Base-by-base conservation (phyloP, 1,140 invertebrate species). In the Marisa cornuarietis region DNA sequence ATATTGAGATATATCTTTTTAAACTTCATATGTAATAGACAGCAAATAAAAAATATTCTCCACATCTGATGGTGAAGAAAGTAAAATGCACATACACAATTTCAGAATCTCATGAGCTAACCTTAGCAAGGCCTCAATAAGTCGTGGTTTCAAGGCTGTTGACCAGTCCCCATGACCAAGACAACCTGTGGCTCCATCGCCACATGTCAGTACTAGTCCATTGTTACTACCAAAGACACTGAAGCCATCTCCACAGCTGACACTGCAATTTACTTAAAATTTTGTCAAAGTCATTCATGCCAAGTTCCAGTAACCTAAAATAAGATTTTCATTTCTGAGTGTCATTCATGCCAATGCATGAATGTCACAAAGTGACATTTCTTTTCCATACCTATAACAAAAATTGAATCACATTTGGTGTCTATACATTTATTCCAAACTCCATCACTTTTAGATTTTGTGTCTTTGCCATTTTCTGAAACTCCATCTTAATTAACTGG, bases 131-230 rank as follows among this genome's bases (percentile, higher is more conserved):
- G 89, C 88, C 90, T 93, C 93, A 76, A 96, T 93, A 9, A 95
- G 85, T 86, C 93, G 93, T 26, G 95, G 95, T 85, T 90, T 92
- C 24, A 92, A 88, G 58, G 90, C 90, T 86, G 91, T 92, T 54
- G 91, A 92, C 89, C 92, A 93, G 82, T 95, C 93, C 0, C 93
- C 93, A 88, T 95, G 94, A n/a, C 95, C 95, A 11, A 95, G 88
- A 83, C 93, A 94, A 62, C 94, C 93, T 79, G 91, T 91, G 7
- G 91, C 89, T 42, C 94, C 94, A 90, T 94, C 93, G 1, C 95
- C 95, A 90, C 94, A 95, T 66, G 94, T 94, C 86, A 95, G 92
- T 0, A 95, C 89, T 61, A 95, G 93, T 22, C 95, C 95, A 80
- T 93, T 93, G 83, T 95, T 93, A 79, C 93, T 94, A 22, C 94